Evolutionary conservation across 2,113 vertebrate genomes (phyloP), one percentile per base, ranked within the genome.

Genomic region (Trogon melanurus): DNA sequence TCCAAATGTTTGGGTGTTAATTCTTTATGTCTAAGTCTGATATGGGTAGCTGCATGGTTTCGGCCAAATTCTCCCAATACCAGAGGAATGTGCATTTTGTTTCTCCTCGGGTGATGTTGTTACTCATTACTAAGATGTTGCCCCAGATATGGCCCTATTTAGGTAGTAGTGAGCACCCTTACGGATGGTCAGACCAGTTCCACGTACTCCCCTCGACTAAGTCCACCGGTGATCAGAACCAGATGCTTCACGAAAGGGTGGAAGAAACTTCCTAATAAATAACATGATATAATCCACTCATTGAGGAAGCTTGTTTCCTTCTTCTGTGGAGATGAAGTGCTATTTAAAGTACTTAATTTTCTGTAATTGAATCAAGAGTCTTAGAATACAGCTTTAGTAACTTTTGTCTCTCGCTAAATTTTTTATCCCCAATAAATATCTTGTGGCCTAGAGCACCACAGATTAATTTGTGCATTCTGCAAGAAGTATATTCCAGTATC

Each of bases 261-360:
- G 7, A 36, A 89, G 84, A 65, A 95, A n/a, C 47, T 85, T 71
- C 44, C 56, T 51, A 57, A n/a, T 79, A 94, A 82, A 79, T 69
- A 74, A 48, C 34, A 32, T 13, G 9, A n/a, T 78, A 50, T 50
- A 50, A 78, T 80, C 72, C 81, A 30, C 29, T 67, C 64, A 64
- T 25, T 80, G 76, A 67, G 75, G n/a, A 84, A 80, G 84, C n/a
- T 80, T 78, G 56, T 83, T 78, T 88, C 47, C 47, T 80, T 95
- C 62, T 91, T 76, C 75, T 13, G 2, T 54, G 75, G 72, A 93
- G 56, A 86, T 93, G 66, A 91, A 94, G 29, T 34, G 34, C 16
- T 60, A 36, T 83, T 88, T 85, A 84, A 93, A 79, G 82, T 79
- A 79, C 73, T 89, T 91, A 64, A 79, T 91, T 91, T 95, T 94